Conservation (phyloP, 2,797 vertebrate species). For the Menidia menidia region DNA sequence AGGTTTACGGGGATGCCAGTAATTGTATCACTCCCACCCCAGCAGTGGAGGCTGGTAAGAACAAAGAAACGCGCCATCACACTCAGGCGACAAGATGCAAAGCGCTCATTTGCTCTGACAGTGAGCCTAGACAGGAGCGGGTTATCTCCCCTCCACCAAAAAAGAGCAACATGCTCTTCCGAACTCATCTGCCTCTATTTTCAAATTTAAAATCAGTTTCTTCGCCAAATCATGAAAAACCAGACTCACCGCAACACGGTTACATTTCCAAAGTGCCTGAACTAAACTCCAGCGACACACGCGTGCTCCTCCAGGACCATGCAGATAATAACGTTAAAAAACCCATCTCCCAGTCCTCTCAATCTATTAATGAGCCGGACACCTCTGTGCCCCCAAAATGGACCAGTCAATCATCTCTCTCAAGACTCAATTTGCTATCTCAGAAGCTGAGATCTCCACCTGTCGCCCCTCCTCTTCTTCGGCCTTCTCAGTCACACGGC, state of each 20-base stretch:
- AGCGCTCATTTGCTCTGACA: constrained; percentile 21
- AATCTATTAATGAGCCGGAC: constrained; percentile 13
- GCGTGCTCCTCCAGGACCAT: constrained; percentile 10
- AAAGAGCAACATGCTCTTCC: constrained; percentile 3
- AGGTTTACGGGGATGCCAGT: constrained; percentile 32
- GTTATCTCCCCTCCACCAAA: constrained; percentile 36
- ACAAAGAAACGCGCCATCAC: constrained; percentile 12
- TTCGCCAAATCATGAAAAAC: constrained; percentile 18
- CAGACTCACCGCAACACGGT: constrained; percentile 1
- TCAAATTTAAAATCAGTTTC: constrained; percentile 49
- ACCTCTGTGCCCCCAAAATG: constrained; percentile 25
- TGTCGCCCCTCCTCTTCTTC: constrained; percentile 32
- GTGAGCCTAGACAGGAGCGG: constrained; percentile 33
- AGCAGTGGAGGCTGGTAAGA: constrained; percentile 21
- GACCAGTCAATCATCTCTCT: constrained; percentile 57
- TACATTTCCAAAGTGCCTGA: constrained; percentile 29
- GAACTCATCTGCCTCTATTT: constrained; percentile 14
- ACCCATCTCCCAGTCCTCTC: constrained; percentile 12
- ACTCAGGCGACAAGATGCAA: constrained; percentile 24
- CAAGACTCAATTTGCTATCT: constrained; percentile 57
- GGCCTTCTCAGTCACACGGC: constrained; percentile 23
- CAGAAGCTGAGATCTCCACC: constrained; percentile 59
- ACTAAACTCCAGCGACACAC: constrained; percentile 15
- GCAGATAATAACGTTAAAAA: constrained; percentile 41
- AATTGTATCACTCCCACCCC: constrained; percentile 39